A percentile compares a stretch with the other conserved stretches of the same genome.
Evolutionary conservation across 2,888 invertebrate genomes (phyloP).

Genomic region (Bimastos eiseni): DNA sequence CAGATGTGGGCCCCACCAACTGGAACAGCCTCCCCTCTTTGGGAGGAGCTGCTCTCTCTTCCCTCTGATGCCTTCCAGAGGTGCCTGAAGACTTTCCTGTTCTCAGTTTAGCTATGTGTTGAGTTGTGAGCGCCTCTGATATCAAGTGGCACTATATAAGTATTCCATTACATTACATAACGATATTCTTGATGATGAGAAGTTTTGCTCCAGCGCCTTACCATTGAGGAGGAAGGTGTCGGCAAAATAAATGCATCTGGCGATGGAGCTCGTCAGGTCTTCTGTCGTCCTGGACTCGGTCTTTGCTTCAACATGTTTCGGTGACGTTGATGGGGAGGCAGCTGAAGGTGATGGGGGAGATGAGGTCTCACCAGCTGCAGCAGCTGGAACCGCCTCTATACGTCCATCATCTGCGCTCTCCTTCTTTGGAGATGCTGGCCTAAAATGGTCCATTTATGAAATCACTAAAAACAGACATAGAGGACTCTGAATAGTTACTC

Average conservation of each 20-base stretch:
- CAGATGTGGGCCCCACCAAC: too few relatives aligned
- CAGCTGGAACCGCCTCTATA: conserved; percentile 34
- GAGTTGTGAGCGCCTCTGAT: too few relatives aligned
- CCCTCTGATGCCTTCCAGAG: too few relatives aligned
- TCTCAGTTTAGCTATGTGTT: too few relatives aligned
- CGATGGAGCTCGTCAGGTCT: conserved; percentile 90
- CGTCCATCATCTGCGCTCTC: conserved; percentile 16
- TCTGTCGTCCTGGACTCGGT: conserved; percentile 89
- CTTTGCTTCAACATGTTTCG: conserved; percentile 39
- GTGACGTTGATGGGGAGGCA: conserved; percentile 29
- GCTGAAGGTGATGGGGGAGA: conserved; percentile 15
- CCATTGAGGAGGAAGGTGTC: conserved; percentile 88
- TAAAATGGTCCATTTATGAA: not conserved
- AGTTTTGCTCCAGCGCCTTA: conserved; percentile 60
- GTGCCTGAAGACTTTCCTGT: too few relatives aligned
- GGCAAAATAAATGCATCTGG: conserved; percentile 88
- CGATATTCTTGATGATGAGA: not conserved
- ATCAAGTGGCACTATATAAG: too few relatives aligned
- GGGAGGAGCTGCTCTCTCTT: too few relatives aligned
- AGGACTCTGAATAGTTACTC: too few relatives aligned
- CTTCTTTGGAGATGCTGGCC: conserved; percentile 1
- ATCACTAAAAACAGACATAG: not conserved
- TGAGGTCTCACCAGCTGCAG: conserved; percentile 24
- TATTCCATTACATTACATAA: too few relatives aligned
- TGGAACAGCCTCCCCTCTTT: too few relatives aligned